A percentile compares a stretch with the other conserved stretches of the same genome.
Evolutionary conservation across 2,888 invertebrate species (phyloP).

Genomic region (Noctua pronuba): DNA sequence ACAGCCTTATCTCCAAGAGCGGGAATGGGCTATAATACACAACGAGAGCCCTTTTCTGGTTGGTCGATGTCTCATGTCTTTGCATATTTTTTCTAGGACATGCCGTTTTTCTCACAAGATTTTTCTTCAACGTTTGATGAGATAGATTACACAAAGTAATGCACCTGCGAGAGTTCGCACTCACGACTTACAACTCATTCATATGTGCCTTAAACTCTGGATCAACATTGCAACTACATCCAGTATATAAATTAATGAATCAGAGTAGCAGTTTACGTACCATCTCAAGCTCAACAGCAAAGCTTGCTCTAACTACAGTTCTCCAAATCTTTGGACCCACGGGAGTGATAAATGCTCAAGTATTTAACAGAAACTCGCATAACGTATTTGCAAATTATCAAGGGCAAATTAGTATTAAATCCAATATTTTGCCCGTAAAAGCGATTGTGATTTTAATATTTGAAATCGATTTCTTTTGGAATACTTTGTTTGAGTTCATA

Average conservation of each 20-base stretch:
- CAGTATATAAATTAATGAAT: conserved; percentile 8
- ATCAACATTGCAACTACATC: not conserved
- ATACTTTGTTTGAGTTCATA: not conserved
- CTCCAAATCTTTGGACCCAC: conserved; percentile 31
- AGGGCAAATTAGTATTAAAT: conserved; percentile 13
- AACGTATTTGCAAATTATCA: conserved; percentile 27
- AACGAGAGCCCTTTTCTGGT: not conserved
- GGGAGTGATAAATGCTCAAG: conserved; percentile 50
- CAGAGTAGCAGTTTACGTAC: conserved; percentile 30
- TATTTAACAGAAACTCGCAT: conserved; percentile 35
- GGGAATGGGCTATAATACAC: not conserved
- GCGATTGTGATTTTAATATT: not conserved
- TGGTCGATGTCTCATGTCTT: not conserved
- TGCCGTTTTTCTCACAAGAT: not conserved
- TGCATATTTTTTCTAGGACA: not conserved
- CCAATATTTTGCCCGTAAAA: not conserved
- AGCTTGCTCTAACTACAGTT: conserved; percentile 32
- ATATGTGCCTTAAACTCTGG: not conserved
- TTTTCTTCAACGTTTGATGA: not conserved
- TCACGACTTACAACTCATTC: not conserved
- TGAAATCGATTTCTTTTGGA: not conserved
- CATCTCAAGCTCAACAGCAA: conserved; percentile 10
- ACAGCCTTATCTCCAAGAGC: not conserved
- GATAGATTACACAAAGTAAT: not conserved
- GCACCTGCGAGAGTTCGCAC: not conserved